Evolutionary conservation across 2,888 invertebrate genomes (phyloP).

Genomic region (Cyclophora punctaria): DNA sequence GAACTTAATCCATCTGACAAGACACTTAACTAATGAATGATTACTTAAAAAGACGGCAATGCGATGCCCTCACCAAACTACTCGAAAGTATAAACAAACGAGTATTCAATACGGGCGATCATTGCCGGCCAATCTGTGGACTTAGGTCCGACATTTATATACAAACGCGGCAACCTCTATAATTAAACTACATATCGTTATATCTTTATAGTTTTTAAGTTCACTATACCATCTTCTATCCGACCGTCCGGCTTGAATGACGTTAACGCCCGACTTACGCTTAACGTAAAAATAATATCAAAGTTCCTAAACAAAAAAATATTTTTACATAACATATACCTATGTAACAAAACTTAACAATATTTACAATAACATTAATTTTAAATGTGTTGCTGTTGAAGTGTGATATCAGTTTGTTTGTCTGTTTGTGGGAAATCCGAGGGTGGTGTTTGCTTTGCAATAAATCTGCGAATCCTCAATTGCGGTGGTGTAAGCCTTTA

Average conservation of each 20-base stretch:
- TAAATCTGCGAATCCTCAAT: slow-evolving; percentile 40
- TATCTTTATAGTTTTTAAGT: background rate
- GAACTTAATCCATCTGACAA: too few relatives aligned
- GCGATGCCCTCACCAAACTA: too few relatives aligned
- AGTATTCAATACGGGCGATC: too few relatives aligned
- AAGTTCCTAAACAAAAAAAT: background rate
- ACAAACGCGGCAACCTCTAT: too few relatives aligned
- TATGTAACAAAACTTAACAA: background rate
- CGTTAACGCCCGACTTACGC: background rate
- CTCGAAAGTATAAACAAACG: too few relatives aligned
- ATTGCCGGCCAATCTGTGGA: too few relatives aligned
- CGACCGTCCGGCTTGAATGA: background rate
- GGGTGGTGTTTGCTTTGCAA: slow-evolving; percentile 40
- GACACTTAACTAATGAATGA: too few relatives aligned
- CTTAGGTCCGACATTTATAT: too few relatives aligned
- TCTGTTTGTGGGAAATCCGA: slow-evolving; percentile 60
- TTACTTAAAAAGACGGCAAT: too few relatives aligned
- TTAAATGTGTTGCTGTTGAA: slow-evolving; percentile 1
- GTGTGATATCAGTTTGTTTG: slow-evolving; percentile 34
- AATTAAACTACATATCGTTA: too few relatives aligned
- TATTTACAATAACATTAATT: background rate
- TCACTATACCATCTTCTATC: background rate
- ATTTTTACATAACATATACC: background rate
- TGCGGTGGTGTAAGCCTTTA: slow-evolving; percentile 46
- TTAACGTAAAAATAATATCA: background rate